Conservation (phyloP, 2,797 vertebrate genomes). For the Rhinogobio ventralis region DNA sequence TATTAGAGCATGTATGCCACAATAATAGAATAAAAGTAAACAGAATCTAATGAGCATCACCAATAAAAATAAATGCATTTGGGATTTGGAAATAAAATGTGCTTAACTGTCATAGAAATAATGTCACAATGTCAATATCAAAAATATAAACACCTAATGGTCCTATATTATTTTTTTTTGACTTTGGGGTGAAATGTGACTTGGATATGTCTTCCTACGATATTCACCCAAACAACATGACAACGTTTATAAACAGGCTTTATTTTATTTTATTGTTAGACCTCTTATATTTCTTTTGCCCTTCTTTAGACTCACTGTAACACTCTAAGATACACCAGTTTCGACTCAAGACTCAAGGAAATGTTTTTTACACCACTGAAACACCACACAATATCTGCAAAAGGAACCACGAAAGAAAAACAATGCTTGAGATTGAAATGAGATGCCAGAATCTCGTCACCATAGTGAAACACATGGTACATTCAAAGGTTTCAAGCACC, state of each 20-base stretch:
- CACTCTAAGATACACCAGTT: neutral
- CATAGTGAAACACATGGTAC: slow-evolving; percentile 22
- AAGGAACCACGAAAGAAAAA: slow-evolving; percentile 35
- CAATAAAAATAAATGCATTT: neutral
- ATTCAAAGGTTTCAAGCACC: slow-evolving; percentile 13
- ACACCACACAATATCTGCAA: slow-evolving; percentile 32
- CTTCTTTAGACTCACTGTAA: slow-evolving; percentile 12
- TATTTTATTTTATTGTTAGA: neutral
- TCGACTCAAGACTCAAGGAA: neutral
- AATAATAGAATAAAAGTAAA: too few relatives aligned
- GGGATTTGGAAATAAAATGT: neutral
- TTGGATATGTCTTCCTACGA: neutral
- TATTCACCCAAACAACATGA: neutral
- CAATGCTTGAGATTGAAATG: slow-evolving; percentile 25
- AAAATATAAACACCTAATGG: neutral
- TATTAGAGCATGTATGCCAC: too few relatives aligned
- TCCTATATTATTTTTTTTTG: too few relatives aligned
- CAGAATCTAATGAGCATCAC: neutral
- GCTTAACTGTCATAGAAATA: neutral
- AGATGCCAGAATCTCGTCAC: slow-evolving; percentile 35
- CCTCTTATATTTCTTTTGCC: neutral
- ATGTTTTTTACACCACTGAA: slow-evolving; percentile 28
- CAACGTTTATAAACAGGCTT: neutral
- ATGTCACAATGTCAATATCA: neutral
- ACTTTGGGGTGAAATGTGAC: slow-evolving; percentile 12